Percentiles rank a stretch among this genome's conserved stretches.
Conservation (phyloP, 1,140 invertebrate genomes). For the Aphelenchoides besseyi region DNA sequence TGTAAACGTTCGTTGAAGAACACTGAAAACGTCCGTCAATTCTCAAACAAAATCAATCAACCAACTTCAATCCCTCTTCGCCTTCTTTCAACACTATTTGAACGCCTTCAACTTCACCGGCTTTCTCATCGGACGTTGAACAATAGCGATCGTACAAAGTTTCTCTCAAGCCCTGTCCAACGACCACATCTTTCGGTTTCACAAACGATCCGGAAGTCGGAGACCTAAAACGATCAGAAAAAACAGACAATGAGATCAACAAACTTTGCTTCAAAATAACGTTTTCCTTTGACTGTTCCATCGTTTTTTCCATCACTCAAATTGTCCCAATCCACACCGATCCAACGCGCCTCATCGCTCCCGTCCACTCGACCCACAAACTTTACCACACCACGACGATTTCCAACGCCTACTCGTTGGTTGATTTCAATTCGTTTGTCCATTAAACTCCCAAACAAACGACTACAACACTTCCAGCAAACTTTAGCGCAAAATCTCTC, state of each 20-base stretch:
- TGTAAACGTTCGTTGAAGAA: not conserved
- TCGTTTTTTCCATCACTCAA: conserved; percentile 43
- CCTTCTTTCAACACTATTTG: conserved; percentile 16
- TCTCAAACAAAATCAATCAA: not conserved
- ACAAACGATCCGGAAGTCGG: conserved; percentile 45
- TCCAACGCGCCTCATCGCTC: conserved; percentile 24
- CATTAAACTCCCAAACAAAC: too few species aligned
- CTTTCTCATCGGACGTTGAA: not conserved
- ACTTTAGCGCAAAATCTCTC: too few species aligned
- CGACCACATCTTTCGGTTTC: conserved; percentile 24
- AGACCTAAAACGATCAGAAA: conserved; percentile 29
- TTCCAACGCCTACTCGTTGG: conserved; percentile 11
- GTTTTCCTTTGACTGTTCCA: conserved; percentile 37
- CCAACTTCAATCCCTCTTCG: not conserved
- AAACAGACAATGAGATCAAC: not conserved
- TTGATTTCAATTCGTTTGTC: not conserved
- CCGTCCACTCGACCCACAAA: conserved; percentile 15
- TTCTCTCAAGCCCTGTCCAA: conserved; percentile 32
- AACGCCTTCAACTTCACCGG: not conserved
- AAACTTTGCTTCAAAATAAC: conserved; percentile 41
- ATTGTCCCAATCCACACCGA: conserved; percentile 51
- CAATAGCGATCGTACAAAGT: conserved; percentile 30
- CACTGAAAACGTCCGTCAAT: conserved; percentile 10
- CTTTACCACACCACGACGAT: conserved; percentile 14
- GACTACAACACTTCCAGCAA: too few species aligned